Evolutionary conservation across 2,888 invertebrate species (phyloP).

Genomic region (Bugula neritina): DNA sequence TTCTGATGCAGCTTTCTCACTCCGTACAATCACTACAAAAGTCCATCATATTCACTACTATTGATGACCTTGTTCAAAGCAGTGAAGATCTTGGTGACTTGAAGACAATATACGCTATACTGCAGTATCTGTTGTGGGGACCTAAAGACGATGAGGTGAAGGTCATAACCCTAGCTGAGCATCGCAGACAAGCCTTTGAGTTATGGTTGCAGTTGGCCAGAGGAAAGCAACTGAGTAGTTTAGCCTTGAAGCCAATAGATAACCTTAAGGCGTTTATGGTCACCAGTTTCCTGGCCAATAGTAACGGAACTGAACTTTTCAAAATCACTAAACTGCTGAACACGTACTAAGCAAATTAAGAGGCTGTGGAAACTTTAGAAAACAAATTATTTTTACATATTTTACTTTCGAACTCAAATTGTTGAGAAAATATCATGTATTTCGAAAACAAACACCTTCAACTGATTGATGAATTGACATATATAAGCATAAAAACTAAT

Average conservation of each 20-base stretch:
- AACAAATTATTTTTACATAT: too few relatives aligned
- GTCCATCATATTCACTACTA: neutral
- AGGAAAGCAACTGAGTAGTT: neutral
- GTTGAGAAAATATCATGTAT: too few relatives aligned
- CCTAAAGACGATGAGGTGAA: constrained; percentile 18
- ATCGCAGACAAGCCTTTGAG: constrained; percentile 7
- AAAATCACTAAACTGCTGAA: constrained; percentile 12
- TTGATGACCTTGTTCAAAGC: constrained; percentile 1
- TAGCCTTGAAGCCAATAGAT: constrained; percentile 6
- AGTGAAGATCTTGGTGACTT: constrained; percentile 15
- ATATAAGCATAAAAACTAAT: too few relatives aligned
- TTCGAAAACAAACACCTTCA: too few relatives aligned
- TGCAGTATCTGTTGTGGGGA: constrained; percentile 14
- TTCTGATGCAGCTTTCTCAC: constrained; percentile 18
- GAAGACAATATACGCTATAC: constrained; percentile 8
- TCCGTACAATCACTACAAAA: neutral
- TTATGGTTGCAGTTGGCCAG: constrained; percentile 10
- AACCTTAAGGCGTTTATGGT: constrained; percentile 12
- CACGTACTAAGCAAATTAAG: too few relatives aligned
- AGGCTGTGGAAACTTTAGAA: too few relatives aligned
- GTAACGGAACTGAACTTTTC: constrained; percentile 3
- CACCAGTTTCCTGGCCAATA: neutral
- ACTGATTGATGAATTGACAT: too few relatives aligned
- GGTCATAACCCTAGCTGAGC: constrained; percentile 20
- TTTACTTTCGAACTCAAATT: too few relatives aligned